These are phyloP conservation scores for Todiramphus saurophagus DNA, from an alignment of 2,113 vertebrate genomes.

Conservation along the genomic window DNA sequence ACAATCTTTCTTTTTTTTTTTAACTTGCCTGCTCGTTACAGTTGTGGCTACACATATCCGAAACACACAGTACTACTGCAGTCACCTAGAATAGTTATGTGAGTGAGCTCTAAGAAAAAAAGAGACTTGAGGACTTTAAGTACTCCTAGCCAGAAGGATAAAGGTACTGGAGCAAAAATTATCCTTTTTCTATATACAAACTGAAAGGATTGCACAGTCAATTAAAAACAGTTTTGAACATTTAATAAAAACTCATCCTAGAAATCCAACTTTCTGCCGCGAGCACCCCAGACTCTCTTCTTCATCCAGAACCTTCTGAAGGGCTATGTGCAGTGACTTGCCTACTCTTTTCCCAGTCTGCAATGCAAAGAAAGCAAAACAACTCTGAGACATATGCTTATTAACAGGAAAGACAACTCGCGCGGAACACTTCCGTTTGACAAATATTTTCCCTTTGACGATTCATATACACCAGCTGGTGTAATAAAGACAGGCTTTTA, in stretches of 20 bases:
- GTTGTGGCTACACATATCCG: not conserved
- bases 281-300: conserved; percentile 86
- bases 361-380: conserved; percentile 26
- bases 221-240: not conserved
- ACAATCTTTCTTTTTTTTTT: not conserved
- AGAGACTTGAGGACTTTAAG: not conserved
- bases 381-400: not conserved
- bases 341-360: conserved; percentile 90
- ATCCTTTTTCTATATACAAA: conserved; percentile 42
- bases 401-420: not conserved
- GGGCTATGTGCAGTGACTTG: conserved; percentile 83
- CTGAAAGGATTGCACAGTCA: not conserved
- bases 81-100: not conserved
- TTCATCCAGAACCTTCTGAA: conserved; percentile 85
- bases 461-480: conserved; percentile 1
- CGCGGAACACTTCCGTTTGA: not conserved
- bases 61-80: not conserved
- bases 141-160: not conserved
- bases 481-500: not conserved
- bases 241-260: conserved; percentile 78
- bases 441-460: not conserved
- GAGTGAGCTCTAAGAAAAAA: not conserved
- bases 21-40: not conserved
- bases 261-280: conserved; percentile 90
- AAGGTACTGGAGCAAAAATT: not conserved